Base-by-base conservation (phyloP, 2,113 vertebrate species). In the Cryptomyrus ogoouensis region DNA sequence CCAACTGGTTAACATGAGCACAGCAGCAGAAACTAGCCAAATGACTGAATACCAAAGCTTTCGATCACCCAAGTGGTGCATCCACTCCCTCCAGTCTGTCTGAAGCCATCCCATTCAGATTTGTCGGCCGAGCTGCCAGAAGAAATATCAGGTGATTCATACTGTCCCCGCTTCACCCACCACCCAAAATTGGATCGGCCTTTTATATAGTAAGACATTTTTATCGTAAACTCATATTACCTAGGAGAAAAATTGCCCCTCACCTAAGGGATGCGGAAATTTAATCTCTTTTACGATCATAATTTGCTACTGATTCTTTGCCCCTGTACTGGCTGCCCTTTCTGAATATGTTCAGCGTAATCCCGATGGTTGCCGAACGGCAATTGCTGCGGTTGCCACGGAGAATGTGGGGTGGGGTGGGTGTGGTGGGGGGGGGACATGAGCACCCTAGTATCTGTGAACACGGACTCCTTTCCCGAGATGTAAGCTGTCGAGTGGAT, bases 21-120 rank as follows among this genome's bases (percentile, higher is more conserved):
- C 89, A 89, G 88, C n/a, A 89, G 66, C 66, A 3, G 35, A 88
- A 88, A 88, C 87, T 88, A 88, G 87, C 87, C 77, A 83, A 84
- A 56, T 89, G 39, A 62, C 58, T 62, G 77, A 88, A 89, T 84
- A 89, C 89, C 89, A 89, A 89, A 89, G 89, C 77, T 83, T 53
- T 50, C 53, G 1, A 89, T 62, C 53, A 84, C 77, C 44, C 35
- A 84, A 58, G 35, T 2, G 89, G 88, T 89, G 88, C 47, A 19
- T 15, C 58, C 35, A 24, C 70, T 21, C 47, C 13, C 88, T 50
- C 88, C 47, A 21, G 24, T 84, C 83, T 6, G 49, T 42, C 49
- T 21, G 62, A 42, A 46, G n/a, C 66, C 46, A 56, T 87, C 58
- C 27, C 47, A 35, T 24, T 12, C 35, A 49, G 77, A 89, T 89